phyloP scores from a whole-genome alignment of 2,113 vertebrate genomes.

The Euleptes europaea region DNA sequence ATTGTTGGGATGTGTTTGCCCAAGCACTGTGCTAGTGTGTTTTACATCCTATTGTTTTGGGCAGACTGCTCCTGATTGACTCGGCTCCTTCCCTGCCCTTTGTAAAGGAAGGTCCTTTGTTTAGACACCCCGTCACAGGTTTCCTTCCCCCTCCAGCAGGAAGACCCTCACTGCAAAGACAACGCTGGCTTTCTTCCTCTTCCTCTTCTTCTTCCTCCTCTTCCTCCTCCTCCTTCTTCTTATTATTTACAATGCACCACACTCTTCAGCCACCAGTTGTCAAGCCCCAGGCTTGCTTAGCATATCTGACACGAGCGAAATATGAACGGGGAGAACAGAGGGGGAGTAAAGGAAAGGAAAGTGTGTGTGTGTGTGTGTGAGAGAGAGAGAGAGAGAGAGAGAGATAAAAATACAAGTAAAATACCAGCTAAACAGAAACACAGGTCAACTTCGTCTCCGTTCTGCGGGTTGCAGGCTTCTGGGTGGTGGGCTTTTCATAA shows the following conservation, averaged over 20 bases:
- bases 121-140: background rate
- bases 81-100: background rate
- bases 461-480: too few species aligned
- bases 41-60: background rate
- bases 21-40: background rate
- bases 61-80: background rate
- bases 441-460: too few species aligned
- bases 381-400: too few species aligned
- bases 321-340: background rate
- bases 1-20: background rate
- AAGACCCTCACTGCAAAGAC: background rate
- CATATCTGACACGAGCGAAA: background rate
- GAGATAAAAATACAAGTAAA: background rate
- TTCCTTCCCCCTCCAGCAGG: background rate
- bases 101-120: constrained; percentile 12
- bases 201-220: too few species aligned
- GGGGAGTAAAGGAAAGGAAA: background rate
- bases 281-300: background rate
- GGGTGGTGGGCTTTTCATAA: too few species aligned
- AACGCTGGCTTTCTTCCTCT: background rate
- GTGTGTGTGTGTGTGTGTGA: too few species aligned
- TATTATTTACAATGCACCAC: background rate
- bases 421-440: too few species aligned
- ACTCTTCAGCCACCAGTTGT: background rate
- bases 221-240: too few species aligned